phyloP scores from a whole-genome alignment of 2,113 vertebrate species.

The Acanthisitta chloris region DNA sequence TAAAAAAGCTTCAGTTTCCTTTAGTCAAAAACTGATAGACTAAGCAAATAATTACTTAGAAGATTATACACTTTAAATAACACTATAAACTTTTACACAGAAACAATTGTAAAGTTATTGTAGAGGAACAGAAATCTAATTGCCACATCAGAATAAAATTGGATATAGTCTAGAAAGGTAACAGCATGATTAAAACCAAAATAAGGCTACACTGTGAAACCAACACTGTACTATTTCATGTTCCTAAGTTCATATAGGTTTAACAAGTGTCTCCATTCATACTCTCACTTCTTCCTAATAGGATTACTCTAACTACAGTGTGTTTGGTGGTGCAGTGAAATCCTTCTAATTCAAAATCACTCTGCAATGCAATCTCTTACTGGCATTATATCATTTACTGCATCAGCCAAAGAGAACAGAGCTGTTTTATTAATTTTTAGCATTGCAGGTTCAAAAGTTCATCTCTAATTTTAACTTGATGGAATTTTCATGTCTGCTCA shows the following conservation, averaged over 20 bases:
- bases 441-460: not conserved
- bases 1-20: not conserved
- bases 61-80: not conserved
- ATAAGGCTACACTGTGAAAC: not conserved
- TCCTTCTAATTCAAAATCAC: not conserved
- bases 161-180: not conserved
- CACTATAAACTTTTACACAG: not conserved
- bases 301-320: not conserved
- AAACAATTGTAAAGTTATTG: not conserved
- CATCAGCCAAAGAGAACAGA: not conserved
- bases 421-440: not conserved
- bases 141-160: not conserved
- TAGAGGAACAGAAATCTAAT: not conserved
- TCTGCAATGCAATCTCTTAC: not conserved
- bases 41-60: not conserved
- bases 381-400: not conserved
- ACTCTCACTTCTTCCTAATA: not conserved
- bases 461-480: not conserved
- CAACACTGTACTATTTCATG: not conserved
- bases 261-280: constrained; percentile 5
- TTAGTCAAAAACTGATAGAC: not conserved
- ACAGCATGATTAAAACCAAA: not conserved
- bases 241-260: not conserved
- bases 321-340: not conserved
- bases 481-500: not conserved